These are phyloP conservation scores for Zele albiditarsus DNA, from an alignment of 2,888 invertebrate genomes.

Conservation along the genomic window DNA sequence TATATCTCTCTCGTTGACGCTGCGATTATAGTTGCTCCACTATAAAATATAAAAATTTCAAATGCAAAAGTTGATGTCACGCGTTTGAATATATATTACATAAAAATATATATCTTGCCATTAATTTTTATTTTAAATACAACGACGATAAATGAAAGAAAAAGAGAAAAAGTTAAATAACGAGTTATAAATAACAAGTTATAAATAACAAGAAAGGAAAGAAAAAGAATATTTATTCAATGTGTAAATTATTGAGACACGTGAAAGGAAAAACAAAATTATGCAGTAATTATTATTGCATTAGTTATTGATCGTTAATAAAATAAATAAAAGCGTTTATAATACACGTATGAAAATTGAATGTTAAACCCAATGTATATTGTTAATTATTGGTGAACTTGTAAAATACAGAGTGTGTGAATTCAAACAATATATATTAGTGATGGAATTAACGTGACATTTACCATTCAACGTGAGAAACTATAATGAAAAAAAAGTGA, in stretches of 20 bases:
- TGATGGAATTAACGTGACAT: neutral
- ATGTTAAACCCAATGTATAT: neutral
- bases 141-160: neutral
- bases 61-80: neutral
- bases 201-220: neutral
- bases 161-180: constrained; percentile 19
- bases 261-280: constrained; percentile 7
- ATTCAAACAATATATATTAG: neutral
- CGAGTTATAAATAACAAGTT: neutral
- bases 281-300: too few species aligned
- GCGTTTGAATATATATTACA: neutral
- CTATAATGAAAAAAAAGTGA: neutral
- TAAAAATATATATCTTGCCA: too few species aligned
- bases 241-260: neutral
- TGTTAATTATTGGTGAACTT: neutral
- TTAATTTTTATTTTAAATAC: too few species aligned
- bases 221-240: neutral
- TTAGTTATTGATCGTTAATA: too few species aligned
- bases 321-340: constrained; percentile 1
- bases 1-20: neutral
- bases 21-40: constrained; percentile 16
- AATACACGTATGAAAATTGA: too few species aligned
- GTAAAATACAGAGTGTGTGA: neutral
- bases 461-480: neutral
- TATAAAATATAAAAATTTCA: neutral